These are phyloP conservation scores for Gadus chalcogrammus DNA, from an alignment of 2,113 vertebrate genomes.

Conservation along the genomic window DNA sequence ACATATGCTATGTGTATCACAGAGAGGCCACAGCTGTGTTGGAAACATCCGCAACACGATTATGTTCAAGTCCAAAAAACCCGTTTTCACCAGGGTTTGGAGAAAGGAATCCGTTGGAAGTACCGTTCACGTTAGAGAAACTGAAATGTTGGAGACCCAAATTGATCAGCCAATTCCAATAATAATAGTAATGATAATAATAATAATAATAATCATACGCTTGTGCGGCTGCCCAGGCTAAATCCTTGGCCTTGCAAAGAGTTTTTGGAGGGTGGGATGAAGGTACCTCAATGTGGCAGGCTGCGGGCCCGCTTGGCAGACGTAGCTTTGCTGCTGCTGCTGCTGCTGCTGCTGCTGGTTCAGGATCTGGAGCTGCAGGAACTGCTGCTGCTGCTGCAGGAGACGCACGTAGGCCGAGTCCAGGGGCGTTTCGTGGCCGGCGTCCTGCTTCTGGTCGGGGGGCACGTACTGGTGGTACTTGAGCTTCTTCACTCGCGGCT, in stretches of 20 bases:
- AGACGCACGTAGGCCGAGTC: conserved; percentile 93
- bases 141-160: no score
- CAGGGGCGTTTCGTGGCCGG: conserved; percentile 81
- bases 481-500: conserved; percentile 92
- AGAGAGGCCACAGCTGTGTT: conserved; percentile 41
- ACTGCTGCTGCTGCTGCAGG: conserved; percentile 97
- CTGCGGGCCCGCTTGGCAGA: conserved; percentile 83
- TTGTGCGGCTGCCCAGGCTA: neutral
- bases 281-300: conserved; percentile 84
- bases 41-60: conserved; percentile 13
- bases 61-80: no score
- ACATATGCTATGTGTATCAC: conserved; percentile 4
- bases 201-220: no score
- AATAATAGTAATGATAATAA: no score
- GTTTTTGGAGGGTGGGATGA: conserved; percentile 8
- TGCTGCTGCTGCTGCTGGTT: conserved; percentile 87
- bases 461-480: conserved; percentile 99
- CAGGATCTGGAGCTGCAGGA: conserved; percentile 97
- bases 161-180: no score
- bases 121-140: no score
- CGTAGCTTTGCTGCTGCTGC: conserved; percentile 83
- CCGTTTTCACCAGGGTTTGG: no score
- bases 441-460: conserved; percentile 94
- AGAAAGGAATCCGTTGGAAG: no score
- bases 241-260: neutral